Base-by-base conservation (phyloP, 2,797 vertebrate genomes). In the Catharus ustulatus region DNA sequence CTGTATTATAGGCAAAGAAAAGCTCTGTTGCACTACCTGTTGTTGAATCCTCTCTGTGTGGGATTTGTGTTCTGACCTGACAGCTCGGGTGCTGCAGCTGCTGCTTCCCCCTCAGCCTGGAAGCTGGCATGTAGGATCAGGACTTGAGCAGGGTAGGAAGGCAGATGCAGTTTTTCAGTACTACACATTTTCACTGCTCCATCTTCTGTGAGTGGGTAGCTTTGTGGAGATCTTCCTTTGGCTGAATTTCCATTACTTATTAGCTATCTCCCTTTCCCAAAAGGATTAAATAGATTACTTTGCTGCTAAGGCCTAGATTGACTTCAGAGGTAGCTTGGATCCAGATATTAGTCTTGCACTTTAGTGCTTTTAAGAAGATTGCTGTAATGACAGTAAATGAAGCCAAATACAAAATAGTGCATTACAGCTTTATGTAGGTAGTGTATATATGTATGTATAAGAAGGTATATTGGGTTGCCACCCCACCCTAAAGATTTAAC, bases 121-220 rank as follows among this genome's bases (percentile, higher is more conserved):
- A 51, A 46, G 14, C 11, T 5, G 3, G 38, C 0, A 0, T 0
- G 0, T 19, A 32, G 77, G 21, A 21, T 36, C 11, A 4, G 51
- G 34, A 3, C 10, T 58, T 24, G 4, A 51, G 64, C n/a, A 17
- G 36, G 6, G 32, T 16, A 17, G 48, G 49, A 26, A 38, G 62
- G 38, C 19, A 27, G 45, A 40, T 5, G 14, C 2, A 15, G 11
- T 11, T 62, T 58, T 36, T 66, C 40, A 17, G 18, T 22, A 0
- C 21, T 11, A 6, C 1, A 0, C 0, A 0, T 40, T 49, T 45
- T 40, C 73, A 26, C 58, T 62, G 40, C 32, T 51, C 27, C 8
- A 1, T 51, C 52, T 69, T 73, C 34, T 0, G 0, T 73, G 48
- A 18, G 19, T 9, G 24, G 36, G 15, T 24, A 27, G 32, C 57